Percentiles rank a stretch among this genome's conserved stretches.
Evolutionary conservation across 2,797 vertebrate species (phyloP).

Genomic region (Salmo trutta): DNA sequence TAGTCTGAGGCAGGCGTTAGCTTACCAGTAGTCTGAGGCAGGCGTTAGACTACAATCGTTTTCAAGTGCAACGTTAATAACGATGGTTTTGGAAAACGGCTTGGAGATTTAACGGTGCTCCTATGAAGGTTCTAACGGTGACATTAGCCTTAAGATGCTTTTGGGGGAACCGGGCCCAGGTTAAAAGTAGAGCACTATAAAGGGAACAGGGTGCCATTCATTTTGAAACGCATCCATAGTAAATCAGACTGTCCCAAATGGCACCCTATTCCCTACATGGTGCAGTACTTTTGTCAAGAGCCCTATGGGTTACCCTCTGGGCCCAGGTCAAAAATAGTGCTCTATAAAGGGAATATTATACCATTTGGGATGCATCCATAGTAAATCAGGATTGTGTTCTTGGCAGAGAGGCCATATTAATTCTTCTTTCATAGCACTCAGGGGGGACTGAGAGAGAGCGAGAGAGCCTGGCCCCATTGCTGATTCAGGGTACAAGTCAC

Average conservation of each 20-base stretch:
- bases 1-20: no score
- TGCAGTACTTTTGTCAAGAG: neutral
- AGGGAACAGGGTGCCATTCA: no score
- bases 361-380: constrained; percentile 27
- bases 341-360: neutral
- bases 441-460: neutral
- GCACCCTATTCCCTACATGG: neutral
- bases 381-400: constrained; percentile 37
- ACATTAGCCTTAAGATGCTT: no score
- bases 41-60: no score
- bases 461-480: neutral
- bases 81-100: no score
- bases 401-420: constrained; percentile 35
- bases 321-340: neutral
- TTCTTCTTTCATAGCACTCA: constrained; percentile 40
- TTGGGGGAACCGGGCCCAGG: no score
- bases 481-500: constrained; percentile 24
- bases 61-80: no score
- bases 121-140: no score
- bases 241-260: constrained; percentile 15
- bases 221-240: constrained; percentile 13
- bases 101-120: no score
- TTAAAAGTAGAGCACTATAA: no score
- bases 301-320: neutral
- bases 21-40: no score